phyloP scores from a whole-genome alignment of 2,888 invertebrate genomes.

The Busseola fusca region DNA sequence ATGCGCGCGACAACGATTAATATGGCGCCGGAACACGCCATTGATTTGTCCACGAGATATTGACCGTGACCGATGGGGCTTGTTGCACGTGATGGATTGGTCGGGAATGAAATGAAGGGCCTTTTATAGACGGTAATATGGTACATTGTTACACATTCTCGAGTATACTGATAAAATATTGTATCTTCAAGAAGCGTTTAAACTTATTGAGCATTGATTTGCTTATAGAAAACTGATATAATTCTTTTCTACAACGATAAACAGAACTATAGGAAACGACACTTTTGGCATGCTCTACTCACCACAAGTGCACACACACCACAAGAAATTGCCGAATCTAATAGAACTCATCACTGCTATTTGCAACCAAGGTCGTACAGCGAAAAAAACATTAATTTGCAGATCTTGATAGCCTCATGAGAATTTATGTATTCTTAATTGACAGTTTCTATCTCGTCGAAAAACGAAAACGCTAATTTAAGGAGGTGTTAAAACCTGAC shows the following conservation, averaged over 20 bases:
- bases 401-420: conserved; percentile 52
- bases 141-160: conserved; percentile 14
- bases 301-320: too few species aligned
- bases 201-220: not conserved
- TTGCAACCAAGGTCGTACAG: conserved; percentile 21
- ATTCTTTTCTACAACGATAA: not conserved
- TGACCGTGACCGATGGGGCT: conserved; percentile 75
- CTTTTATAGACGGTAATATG: conserved; percentile 34
- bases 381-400: conserved; percentile 45
- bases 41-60: conserved; percentile 65
- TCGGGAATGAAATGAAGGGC: conserved; percentile 34
- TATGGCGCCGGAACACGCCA: conserved; percentile 75
- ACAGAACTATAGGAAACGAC: not conserved
- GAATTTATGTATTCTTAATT: conserved; percentile 51
- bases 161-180: not conserved
- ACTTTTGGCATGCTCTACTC: not conserved
- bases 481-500: not conserved
- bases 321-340: not conserved
- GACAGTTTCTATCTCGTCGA: conserved; percentile 18
- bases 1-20: conserved; percentile 74
- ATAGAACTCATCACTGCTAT: conserved; percentile 7
- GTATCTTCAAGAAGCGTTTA: not conserved
- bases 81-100: conserved; percentile 66
- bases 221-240: too few species aligned
- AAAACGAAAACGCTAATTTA: conserved; percentile 25